phyloP scores from a whole-genome alignment of 1,140 invertebrate genomes.

The Schlechtendalia chinensis region DNA sequence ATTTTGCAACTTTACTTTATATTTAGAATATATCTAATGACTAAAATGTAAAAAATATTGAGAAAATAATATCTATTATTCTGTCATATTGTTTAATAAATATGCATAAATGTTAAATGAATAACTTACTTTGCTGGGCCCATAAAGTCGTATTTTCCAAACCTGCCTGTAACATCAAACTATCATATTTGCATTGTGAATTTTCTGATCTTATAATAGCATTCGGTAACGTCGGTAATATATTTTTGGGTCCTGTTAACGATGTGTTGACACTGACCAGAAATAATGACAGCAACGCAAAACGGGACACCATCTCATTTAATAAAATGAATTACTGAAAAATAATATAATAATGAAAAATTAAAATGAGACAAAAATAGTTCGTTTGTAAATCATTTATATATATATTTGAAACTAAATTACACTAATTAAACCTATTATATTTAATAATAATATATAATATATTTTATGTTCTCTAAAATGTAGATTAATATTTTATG shows the following conservation, averaged over 20 bases:
- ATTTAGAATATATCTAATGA: no score
- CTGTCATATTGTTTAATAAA: no score
- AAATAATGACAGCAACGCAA: conserved; percentile 13
- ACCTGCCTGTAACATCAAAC: conserved; percentile 41
- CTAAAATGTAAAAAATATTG: no score
- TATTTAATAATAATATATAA: no score
- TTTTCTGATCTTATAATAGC: conserved; percentile 44
- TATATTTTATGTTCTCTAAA: background rate
- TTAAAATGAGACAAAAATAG: no score
- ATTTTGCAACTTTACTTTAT: no score
- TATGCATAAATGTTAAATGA: background rate
- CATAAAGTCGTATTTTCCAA: conserved; percentile 54
- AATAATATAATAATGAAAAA: background rate
- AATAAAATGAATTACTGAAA: background rate
- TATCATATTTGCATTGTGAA: conserved; percentile 49
- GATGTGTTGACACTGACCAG: conserved; percentile 35
- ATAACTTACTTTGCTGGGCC: conserved; percentile 54
- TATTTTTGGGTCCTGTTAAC: conserved; percentile 23
- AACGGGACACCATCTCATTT: conserved; percentile 33
- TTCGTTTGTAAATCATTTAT: background rate
- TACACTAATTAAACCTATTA: background rate
- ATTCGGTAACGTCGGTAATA: conserved; percentile 51
- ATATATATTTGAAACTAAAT: background rate
- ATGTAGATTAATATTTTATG: background rate
- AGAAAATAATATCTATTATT: no score